Conservation (phyloP, 2,797 vertebrate genomes). For the Urosaurus nigricauda region DNA sequence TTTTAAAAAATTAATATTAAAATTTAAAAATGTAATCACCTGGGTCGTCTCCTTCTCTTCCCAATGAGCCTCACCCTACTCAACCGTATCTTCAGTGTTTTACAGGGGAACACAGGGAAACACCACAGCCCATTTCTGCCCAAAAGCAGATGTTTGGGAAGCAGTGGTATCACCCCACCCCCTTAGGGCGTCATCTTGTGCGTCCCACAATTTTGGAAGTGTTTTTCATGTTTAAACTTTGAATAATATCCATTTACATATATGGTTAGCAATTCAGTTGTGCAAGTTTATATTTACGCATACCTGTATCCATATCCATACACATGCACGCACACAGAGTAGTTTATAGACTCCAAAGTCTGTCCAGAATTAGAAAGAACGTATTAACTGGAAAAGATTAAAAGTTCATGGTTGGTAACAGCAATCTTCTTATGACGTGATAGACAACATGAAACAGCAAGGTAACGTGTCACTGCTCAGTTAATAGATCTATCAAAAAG, state of each 20-base stretch:
- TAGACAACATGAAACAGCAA: conserved; percentile 32
- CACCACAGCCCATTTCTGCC: no score
- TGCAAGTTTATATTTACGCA: not conserved
- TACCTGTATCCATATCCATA: not conserved
- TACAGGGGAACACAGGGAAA: no score
- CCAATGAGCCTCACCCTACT: no score
- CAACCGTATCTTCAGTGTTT: no score
- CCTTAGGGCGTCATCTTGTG: no score
- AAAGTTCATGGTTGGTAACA: conserved; percentile 62
- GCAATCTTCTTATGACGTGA: conserved; percentile 75
- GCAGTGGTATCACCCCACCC: no score
- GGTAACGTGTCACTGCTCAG: conserved; percentile 51
- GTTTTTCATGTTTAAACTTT: not conserved
- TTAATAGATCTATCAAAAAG: not conserved
- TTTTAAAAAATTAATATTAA: no score
- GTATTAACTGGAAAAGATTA: conserved; percentile 72
- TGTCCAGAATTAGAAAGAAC: conserved; percentile 65
- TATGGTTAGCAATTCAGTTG: not conserved
- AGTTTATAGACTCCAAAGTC: conserved; percentile 48
- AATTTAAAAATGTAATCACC: no score
- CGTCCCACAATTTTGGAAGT: not conserved
- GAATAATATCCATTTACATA: not conserved
- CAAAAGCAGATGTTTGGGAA: no score
- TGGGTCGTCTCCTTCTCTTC: no score
- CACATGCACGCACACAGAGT: not conserved